These are phyloP conservation scores for Yoshiicerus persimilis DNA, from an alignment of 1,140 invertebrate species.

Conservation along the genomic window DNA sequence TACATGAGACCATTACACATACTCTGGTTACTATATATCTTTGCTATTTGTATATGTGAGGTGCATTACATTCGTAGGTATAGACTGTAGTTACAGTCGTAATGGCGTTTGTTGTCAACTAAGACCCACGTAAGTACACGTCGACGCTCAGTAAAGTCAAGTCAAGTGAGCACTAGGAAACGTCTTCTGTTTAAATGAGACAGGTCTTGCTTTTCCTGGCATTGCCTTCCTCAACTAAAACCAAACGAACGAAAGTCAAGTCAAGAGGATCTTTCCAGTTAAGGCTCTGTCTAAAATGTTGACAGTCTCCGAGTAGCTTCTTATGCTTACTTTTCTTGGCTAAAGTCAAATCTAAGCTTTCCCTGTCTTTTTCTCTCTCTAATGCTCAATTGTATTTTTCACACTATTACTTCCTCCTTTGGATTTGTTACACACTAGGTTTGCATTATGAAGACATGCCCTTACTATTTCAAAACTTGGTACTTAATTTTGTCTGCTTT, in stretches of 20 bases:
- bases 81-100: neutral
- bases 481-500: too few species aligned
- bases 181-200: neutral
- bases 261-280: neutral
- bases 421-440: too few species aligned
- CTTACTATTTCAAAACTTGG: too few species aligned
- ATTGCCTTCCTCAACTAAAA: too few species aligned
- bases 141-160: neutral
- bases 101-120: neutral
- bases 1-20: too few species aligned
- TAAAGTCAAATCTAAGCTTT: neutral
- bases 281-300: neutral
- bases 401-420: neutral
- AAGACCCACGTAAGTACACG: neutral
- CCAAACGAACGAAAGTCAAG: neutral
- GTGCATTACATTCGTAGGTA: too few species aligned
- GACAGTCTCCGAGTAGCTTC: neutral
- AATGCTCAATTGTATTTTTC: neutral
- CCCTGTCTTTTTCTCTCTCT: neutral
- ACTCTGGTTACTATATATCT: too few species aligned
- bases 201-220: neutral
- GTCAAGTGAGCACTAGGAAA: neutral
- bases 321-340: neutral
- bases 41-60: too few species aligned
- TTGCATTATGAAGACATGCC: too few species aligned